phyloP scores from a whole-genome alignment of 2,797 vertebrate species.

The Gymnothorax reevesii region DNA sequence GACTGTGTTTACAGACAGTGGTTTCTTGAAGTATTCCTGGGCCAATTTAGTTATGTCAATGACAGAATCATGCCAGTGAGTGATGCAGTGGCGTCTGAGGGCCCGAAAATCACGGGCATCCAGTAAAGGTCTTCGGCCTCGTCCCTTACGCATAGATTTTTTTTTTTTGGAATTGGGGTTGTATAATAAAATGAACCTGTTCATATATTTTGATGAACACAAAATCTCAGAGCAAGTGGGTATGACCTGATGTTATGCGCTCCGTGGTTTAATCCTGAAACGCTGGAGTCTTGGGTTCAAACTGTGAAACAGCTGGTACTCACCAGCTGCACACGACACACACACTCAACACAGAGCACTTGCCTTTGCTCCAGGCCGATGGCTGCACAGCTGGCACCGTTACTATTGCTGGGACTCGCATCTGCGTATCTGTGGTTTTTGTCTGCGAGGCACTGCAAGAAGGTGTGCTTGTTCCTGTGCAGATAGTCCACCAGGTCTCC shows the following conservation, averaged over 20 bases:
- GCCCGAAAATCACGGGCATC: too few relatives aligned
- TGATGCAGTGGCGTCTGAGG: too few relatives aligned
- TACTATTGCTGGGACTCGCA: constrained; percentile 45
- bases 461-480: constrained; percentile 94
- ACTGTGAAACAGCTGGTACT: neutral
- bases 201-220: neutral
- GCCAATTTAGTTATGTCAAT: too few relatives aligned
- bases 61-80: too few relatives aligned
- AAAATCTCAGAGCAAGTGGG: neutral
- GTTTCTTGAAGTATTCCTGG: too few relatives aligned
- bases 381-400: constrained; percentile 70
- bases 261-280: neutral
- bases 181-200: neutral
- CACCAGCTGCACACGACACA: neutral
- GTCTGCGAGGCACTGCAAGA: constrained; percentile 83
- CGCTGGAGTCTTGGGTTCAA: neutral
- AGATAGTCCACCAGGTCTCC: constrained; percentile 97
- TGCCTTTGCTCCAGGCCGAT: constrained; percentile 78
- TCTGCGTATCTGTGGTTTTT: constrained; percentile 71
- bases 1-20: too few relatives aligned
- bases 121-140: too few relatives aligned
- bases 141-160: too few relatives aligned
- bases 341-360: constrained; percentile 30
- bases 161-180: too few relatives aligned
- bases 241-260: neutral